Evolutionary conservation across 2,888 invertebrate species (phyloP).

Genomic region (Drosophila paranaensis): DNA sequence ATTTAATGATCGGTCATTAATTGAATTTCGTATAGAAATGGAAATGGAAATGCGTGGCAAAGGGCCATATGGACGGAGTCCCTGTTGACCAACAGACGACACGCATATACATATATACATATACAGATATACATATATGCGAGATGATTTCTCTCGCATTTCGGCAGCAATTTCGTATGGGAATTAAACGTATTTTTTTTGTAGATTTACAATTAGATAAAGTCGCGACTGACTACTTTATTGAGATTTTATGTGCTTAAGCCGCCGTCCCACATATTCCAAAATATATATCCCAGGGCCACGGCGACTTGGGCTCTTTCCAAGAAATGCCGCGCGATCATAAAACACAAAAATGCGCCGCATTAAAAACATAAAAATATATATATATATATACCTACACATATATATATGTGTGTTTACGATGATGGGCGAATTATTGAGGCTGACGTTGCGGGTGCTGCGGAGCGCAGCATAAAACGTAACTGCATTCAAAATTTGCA

Average conservation of each 20-base stretch:
- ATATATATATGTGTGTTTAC: slow-evolving; percentile 10
- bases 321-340: slow-evolving; percentile 71
- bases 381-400: slow-evolving; percentile 9
- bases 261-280: slow-evolving; percentile 63
- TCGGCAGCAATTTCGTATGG: slow-evolving; percentile 44
- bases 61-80: slow-evolving; percentile 39
- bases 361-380: slow-evolving; percentile 48
- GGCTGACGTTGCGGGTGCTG: slow-evolving; percentile 2
- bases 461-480: slow-evolving; percentile 39
- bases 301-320: slow-evolving; percentile 48
- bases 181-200: slow-evolving; percentile 44
- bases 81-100: slow-evolving; percentile 14
- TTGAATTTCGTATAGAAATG: slow-evolving; percentile 78
- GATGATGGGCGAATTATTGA: slow-evolving; percentile 58
- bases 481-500: slow-evolving; percentile 62
- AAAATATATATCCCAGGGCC: slow-evolving; percentile 57
- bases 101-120: not conserved
- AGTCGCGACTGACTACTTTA: slow-evolving; percentile 71
- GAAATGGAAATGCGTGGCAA: slow-evolving; percentile 68
- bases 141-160: slow-evolving; percentile 56
- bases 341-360: slow-evolving; percentile 73
- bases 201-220: slow-evolving; percentile 80
- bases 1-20: slow-evolving; percentile 84
- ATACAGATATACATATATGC: slow-evolving; percentile 13
- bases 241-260: slow-evolving; percentile 81